Conservation (phyloP, 2,113 vertebrate genomes). For the Hylia prasina region DNA sequence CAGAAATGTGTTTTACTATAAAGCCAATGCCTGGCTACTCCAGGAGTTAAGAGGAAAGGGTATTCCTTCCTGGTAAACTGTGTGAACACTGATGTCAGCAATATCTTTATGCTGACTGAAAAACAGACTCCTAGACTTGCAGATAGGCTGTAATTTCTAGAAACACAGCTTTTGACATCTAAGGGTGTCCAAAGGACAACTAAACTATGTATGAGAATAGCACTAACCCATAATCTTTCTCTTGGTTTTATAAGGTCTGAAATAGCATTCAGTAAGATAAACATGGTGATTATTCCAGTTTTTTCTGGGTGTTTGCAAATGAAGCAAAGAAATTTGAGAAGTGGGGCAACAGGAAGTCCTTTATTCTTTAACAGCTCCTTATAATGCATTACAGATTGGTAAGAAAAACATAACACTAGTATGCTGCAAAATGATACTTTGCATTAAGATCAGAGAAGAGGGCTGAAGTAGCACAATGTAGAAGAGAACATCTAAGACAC, state of each 20-base stretch:
- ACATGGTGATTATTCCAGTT: not conserved
- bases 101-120: not conserved
- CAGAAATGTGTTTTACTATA: not conserved
- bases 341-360: not conserved
- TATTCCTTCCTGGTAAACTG: not conserved
- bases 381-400: not conserved
- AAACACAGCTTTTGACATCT: not conserved
- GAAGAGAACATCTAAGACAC: not conserved
- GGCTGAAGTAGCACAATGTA: not conserved
- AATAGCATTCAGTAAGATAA: not conserved
- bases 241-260: not conserved
- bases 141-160: not conserved
- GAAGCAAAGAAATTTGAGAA: not conserved
- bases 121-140: not conserved
- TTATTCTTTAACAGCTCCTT: not conserved
- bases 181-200: not conserved
- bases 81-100: not conserved
- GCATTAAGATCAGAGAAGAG: not conserved
- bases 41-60: not conserved
- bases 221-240: not conserved
- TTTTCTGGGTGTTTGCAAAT: not conserved
- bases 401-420: not conserved
- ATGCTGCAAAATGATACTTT: not conserved
- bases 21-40: not conserved
- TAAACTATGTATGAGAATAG: not conserved